Evolutionary conservation across 2,113 vertebrate species (phyloP).

Genomic region (Platichthys flesus): DNA sequence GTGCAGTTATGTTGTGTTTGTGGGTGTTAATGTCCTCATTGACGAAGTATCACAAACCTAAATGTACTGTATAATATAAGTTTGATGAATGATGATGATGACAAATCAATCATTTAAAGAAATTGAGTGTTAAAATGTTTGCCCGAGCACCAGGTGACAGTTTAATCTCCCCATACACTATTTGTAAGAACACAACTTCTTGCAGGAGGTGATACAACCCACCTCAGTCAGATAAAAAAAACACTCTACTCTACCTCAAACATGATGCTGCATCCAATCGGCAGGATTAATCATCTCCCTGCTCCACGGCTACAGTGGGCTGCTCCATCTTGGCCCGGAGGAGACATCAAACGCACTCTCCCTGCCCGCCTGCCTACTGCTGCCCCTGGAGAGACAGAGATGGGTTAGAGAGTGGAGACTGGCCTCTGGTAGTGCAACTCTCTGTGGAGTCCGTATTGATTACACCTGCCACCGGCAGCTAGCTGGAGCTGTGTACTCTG

Average conservation of each 20-base stretch:
- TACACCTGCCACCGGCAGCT: constrained; percentile 78
- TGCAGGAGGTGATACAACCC: constrained; percentile 6
- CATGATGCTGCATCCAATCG: constrained; percentile 65
- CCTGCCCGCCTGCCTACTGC: constrained; percentile 68
- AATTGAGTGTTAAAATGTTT: background rate
- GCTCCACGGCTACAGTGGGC: constrained; percentile 46
- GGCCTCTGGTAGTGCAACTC: constrained; percentile 78
- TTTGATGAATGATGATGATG: no score
- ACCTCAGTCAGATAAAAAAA: constrained; percentile 49
- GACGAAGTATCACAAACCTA: no score
- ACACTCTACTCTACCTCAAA: constrained; percentile 41
- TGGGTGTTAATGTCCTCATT: no score
- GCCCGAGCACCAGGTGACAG: background rate
- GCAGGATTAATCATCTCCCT: constrained; percentile 70
- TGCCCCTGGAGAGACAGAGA: constrained; percentile 75
- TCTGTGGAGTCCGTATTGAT: constrained; percentile 81
- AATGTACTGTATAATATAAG: no score
- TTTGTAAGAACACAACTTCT: constrained; percentile 21
- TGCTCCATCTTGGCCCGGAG: constrained; percentile 68
- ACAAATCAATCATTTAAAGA: background rate
- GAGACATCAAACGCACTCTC: constrained; percentile 74
- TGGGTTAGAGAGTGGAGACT: constrained; percentile 75
- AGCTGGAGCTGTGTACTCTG: constrained; percentile 74
- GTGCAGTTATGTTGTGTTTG: background rate
- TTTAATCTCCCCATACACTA: background rate